Percentiles rank a stretch among this genome's conserved stretches.
Conservation (phyloP, 2,888 invertebrate species). For the Caenorhabditis sp. region DNA sequence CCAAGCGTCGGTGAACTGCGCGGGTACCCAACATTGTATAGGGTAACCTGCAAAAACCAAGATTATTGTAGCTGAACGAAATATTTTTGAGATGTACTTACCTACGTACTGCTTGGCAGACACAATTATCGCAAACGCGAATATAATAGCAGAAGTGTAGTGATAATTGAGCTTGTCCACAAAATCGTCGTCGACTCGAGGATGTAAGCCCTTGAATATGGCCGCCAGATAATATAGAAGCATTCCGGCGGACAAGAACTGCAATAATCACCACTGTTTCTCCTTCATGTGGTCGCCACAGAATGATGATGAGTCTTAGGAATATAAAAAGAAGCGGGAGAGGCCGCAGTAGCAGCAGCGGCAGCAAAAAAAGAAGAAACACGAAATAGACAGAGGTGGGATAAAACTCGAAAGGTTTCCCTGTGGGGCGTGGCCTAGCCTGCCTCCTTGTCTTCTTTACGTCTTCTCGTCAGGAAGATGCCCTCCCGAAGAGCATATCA, state of each 20-base stretch:
- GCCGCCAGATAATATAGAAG: slow-evolving; percentile 79
- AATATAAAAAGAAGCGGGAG: slow-evolving; percentile 4
- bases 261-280: slow-evolving; percentile 53
- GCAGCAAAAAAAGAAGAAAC: slow-evolving; percentile 9
- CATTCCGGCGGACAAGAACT: slow-evolving; percentile 79
- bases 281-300: slow-evolving; percentile 15
- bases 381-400: slow-evolving; percentile 51
- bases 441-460: slow-evolving; percentile 42
- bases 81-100: slow-evolving; percentile 33
- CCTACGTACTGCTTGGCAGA: slow-evolving; percentile 80
- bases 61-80: not conserved
- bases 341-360: not conserved
- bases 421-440: slow-evolving; percentile 45
- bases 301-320: slow-evolving; percentile 24
- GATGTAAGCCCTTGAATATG: slow-evolving; percentile 79
- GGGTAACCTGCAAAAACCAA: slow-evolving; percentile 75
- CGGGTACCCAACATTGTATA: slow-evolving; percentile 81
- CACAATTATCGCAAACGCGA: slow-evolving; percentile 80
- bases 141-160: slow-evolving; percentile 79
- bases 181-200: slow-evolving; percentile 79
- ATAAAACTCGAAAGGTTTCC: slow-evolving; percentile 56
- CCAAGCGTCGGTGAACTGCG: slow-evolving; percentile 81
- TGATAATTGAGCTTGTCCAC: slow-evolving; percentile 79
- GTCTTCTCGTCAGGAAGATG: slow-evolving; percentile 46
- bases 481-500: slow-evolving; percentile 53